Evolutionary conservation across 2,797 vertebrate species (phyloP), one percentile per base, ranked within the genome.

Genomic region (Chelonia mydas): DNA sequence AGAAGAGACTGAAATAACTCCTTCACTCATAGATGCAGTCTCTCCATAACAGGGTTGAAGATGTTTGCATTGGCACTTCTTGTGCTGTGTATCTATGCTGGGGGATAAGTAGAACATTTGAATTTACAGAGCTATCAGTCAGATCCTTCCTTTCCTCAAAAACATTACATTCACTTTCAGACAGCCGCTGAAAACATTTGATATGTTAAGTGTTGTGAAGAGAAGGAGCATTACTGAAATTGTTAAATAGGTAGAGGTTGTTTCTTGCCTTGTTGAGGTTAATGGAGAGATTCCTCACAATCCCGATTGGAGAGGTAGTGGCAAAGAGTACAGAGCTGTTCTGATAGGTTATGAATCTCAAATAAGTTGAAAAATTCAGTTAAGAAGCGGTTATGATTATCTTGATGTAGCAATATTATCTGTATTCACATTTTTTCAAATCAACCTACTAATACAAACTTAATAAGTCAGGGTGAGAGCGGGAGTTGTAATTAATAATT

Each of bases 401-500:
- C 57, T 31, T 31, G 27, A 59, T 59, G 57, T 31, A 59, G 13
- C 25, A 59, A 59, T 28, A 31, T 13, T 27, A 27, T 31, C 31
- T 47, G 41, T 7, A 55, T 9, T 1, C 49, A 92, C 85, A 72
- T 1, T 82, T 86, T 89, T 41, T 81, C 27, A 47, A 90, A 53
- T 86, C 31, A 79, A 77, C n/a, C 57, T n/a, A 72, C 12, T 79
- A 45, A 86, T 76, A 5, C 17, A 41, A 0, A 53, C 28, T 65
- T 47, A 86, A 21, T 59, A 59, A 91, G 91, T n/a, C n/a, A 81
- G 23, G 86, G 68, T 17, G 17, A 41, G 89, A 92, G 72, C 6
- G 76, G n/a, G 6, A 61, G 53, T 25, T 92, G 31, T 31, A 82
- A 92, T 85, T 83, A 90, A 82, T 93, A 89, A 87, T 94, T 93